A percentile compares a stretch with the other conserved stretches of the same genome.
These are phyloP conservation scores for Holotrichia oblita DNA, from an alignment of 1,140 invertebrate genomes.

Conservation along the genomic window DNA sequence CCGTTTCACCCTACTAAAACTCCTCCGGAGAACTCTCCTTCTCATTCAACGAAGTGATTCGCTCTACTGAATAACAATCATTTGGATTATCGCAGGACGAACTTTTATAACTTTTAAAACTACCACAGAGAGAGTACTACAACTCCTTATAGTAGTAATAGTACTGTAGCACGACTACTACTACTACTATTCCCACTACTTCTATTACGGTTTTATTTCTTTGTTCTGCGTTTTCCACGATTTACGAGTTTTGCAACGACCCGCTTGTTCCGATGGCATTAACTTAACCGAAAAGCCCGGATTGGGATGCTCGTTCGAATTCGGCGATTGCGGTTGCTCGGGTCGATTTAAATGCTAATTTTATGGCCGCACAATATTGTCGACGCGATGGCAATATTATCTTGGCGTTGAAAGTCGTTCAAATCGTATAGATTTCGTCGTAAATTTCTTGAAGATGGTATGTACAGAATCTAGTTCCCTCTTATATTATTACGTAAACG, in stretches of 20 bases:
- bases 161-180: not conserved
- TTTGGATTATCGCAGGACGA: not conserved
- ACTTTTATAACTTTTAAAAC: not conserved
- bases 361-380: slow-evolving; percentile 1
- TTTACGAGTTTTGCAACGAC: not conserved
- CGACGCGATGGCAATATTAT: slow-evolving; percentile 1
- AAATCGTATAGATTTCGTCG: not conserved
- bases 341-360: slow-evolving; percentile 6
- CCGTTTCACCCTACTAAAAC: not conserved
- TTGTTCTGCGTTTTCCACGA: not conserved
- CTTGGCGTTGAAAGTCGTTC: not conserved
- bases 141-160: not conserved
- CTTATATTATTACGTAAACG: too few species aligned
- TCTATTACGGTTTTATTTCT: slow-evolving; percentile 13
- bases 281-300: not conserved
- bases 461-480: too few species aligned
- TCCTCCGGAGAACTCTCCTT: not conserved
- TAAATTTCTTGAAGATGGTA: not conserved
- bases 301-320: not conserved
- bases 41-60: slow-evolving; percentile 11
- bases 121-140: not conserved
- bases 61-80: not conserved
- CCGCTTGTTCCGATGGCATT: not conserved
- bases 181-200: not conserved
- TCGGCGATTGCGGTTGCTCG: not conserved